Base-by-base conservation (phyloP, 2,888 invertebrate species). In the Cerceris rybyensis region DNA sequence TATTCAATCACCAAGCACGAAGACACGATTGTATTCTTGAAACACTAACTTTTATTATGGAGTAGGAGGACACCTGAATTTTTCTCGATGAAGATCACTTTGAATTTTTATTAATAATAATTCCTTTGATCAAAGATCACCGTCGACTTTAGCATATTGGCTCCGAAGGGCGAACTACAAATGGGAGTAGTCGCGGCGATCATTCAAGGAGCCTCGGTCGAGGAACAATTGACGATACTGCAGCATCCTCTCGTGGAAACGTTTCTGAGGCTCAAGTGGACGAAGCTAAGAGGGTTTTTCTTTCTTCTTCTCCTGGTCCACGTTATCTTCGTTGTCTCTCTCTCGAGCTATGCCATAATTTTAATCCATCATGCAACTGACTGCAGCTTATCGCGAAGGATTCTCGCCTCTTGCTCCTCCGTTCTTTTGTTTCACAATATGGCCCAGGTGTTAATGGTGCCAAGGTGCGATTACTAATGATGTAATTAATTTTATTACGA, bases 191-290 rank as follows among this genome's bases (percentile, higher is more conserved):
- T 93, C 42, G 91, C 89, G 60, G 90, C 92, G 28, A 86, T 93
- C 69, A 89, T 93, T 69, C 91, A 89, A 67, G 92, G 93, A 2
- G 90, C 92, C 13, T 90, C 90, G 60, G 90, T 91, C 71, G 88
- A 89, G 64, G 91, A 92, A 80, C 92, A 92, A 84, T 90, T 92
- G 75, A 89, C 90, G 72, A 87, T 93, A 55, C 84, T 93, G 55
- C 92, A 93, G 75, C 93, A 93, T 88, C 93, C 93, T 0, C 85
- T 93, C 17, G 89, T 93, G 70, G 93, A 93, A 83, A 88, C 93
- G 9, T 94, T 93, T 82, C 90, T 94, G 46, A 90, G 90, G 42
- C 86, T 94, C 41, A 94, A 94, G 87, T 94, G 94, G 94, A 84
- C 91, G n/a, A 92, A 91, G 80, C 92, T 94, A 17, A 89, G 93